A percentile compares a stretch with the other conserved stretches of the same genome.
These are phyloP conservation scores for Lypha dubia DNA, from an alignment of 2,888 invertebrate genomes.

Conservation along the genomic window DNA sequence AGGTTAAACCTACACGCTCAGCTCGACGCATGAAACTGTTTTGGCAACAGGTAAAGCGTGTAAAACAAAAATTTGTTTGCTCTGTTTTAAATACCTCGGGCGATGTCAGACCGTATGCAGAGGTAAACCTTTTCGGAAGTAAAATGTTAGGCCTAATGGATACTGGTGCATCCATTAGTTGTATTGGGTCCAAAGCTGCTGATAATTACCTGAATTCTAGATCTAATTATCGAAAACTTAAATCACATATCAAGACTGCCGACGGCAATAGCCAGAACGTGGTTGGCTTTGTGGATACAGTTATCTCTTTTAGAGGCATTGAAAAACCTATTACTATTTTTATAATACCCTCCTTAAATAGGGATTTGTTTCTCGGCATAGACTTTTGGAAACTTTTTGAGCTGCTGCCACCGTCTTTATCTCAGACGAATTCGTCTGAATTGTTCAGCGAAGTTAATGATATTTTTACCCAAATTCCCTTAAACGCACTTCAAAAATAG, in stretches of 20 bases:
- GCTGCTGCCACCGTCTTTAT: no score
- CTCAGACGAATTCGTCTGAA: no score
- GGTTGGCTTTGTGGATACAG: not conserved
- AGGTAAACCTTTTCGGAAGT: not conserved
- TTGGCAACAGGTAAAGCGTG: not conserved
- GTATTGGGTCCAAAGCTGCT: slow-evolving; percentile 12
- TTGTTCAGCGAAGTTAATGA: no score
- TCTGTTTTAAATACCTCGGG: not conserved
- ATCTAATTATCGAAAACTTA: not conserved
- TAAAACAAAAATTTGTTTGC: slow-evolving; percentile 4
- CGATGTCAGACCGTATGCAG: not conserved
- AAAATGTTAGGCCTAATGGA: slow-evolving; percentile 22
- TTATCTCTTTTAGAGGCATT: not conserved
- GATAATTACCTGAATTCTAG: not conserved
- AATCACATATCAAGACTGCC: not conserved
- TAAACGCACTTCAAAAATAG: no score
- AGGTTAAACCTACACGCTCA: no score
- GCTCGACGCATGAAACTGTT: not conserved
- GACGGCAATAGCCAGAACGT: not conserved
- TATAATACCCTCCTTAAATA: no score
- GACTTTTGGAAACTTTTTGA: no score
- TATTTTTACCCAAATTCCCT: no score
- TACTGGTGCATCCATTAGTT: slow-evolving; percentile 18
- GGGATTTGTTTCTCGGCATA: no score
- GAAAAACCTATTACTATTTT: not conserved